Percentiles rank a stretch among this genome's conserved stretches.
These are phyloP conservation scores for Accipiter cooperii DNA, from an alignment of 2,113 vertebrate genomes.

Conservation along the genomic window DNA sequence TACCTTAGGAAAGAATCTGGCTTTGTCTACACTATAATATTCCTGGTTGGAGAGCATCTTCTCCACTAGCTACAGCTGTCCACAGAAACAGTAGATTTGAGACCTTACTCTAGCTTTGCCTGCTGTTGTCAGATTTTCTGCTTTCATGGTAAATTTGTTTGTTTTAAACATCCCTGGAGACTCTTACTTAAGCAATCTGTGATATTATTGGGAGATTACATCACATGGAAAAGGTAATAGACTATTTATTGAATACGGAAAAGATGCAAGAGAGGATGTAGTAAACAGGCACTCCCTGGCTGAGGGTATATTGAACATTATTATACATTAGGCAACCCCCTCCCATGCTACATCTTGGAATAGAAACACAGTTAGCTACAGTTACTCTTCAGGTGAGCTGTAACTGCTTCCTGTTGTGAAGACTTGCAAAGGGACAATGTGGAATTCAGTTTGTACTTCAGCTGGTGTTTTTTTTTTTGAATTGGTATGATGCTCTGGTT, in stretches of 20 bases:
- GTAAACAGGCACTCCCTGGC: background rate
- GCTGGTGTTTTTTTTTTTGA: background rate
- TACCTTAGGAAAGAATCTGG: background rate
- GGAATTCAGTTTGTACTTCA: background rate
- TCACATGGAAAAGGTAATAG: background rate
- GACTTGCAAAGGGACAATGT: background rate
- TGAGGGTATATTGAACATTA: background rate
- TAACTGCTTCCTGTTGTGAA: background rate
- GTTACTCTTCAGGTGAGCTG: background rate
- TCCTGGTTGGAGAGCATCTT: background rate
- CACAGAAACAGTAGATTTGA: background rate
- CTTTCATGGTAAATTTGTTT: background rate
- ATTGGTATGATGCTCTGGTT: background rate
- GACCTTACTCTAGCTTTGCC: background rate
- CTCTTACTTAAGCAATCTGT: background rate
- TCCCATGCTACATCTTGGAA: background rate
- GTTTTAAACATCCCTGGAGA: background rate
- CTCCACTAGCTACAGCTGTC: background rate
- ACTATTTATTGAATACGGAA: background rate
- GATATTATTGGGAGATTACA: background rate
- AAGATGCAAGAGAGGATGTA: background rate
- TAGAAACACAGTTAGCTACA: background rate
- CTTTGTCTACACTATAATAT: background rate
- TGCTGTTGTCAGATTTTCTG: background rate
- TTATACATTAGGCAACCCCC: rapidly evolving